Conservation (phyloP, 1,140 invertebrate genomes). For the Hylyphantes graminicola region DNA sequence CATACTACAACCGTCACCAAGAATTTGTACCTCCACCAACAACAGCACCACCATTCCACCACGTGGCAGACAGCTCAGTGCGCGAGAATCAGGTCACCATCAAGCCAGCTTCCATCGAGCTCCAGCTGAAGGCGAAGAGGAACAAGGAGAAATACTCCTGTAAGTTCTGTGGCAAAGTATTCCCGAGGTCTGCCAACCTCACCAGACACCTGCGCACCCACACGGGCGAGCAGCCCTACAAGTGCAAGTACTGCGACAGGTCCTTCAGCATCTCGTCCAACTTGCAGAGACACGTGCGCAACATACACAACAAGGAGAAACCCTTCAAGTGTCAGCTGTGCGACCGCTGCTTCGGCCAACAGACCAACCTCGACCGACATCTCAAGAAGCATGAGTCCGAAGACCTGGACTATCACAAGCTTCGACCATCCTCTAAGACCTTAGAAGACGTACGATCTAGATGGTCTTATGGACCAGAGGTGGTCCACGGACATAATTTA, state of each 20-base stretch:
- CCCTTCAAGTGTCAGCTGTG: conserved; percentile 81
- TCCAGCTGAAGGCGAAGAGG: conserved; percentile 72
- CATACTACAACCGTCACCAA: conserved; percentile 55
- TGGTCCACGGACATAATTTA: no score
- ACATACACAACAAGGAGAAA: conserved; percentile 97
- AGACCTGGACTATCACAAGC: neutral
- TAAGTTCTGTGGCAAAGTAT: conserved; percentile 96
- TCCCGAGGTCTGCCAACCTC: conserved; percentile 95
- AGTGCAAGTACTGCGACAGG: conserved; percentile 97
- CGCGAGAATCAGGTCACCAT: conserved; percentile 46
- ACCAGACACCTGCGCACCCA: conserved; percentile 96
- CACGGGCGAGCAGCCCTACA: conserved; percentile 97
- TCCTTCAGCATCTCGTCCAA: conserved; percentile 99
- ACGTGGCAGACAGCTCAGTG: conserved; percentile 64
- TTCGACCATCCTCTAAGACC: no score
- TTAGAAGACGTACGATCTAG: no score
- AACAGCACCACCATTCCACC: conserved; percentile 67
- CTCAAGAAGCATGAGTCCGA: conserved; percentile 90
- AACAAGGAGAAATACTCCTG: conserved; percentile 93
- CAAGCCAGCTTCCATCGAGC: neutral
- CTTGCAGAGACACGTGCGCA: conserved; percentile 95
- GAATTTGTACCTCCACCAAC: conserved; percentile 73
- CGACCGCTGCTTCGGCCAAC: conserved; percentile 95
- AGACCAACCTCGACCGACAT: conserved; percentile 96
- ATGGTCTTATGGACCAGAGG: no score